These are phyloP conservation scores for Caenorhabditis drosophilae DNA, from an alignment of 2,888 invertebrate species.

Conservation along the genomic window DNA sequence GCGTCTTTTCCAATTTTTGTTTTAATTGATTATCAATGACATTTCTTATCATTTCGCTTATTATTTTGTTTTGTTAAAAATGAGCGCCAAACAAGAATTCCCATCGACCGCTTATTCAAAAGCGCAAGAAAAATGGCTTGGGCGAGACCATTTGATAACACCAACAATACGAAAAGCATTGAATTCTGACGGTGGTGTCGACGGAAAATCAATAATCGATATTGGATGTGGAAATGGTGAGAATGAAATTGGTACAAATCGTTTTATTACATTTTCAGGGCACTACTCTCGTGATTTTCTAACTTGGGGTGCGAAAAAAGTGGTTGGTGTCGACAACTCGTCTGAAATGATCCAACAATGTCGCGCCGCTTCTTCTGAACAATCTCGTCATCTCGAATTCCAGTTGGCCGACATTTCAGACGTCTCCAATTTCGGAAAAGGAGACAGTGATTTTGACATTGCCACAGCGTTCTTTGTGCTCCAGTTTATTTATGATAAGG, in stretches of 20 bases:
- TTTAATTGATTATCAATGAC: too few species aligned
- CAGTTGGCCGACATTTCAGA: conserved; percentile 7
- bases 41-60: too few species aligned
- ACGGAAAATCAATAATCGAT: conserved; percentile 17
- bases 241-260: not conserved
- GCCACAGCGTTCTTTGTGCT: conserved; percentile 31
- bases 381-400: not conserved
- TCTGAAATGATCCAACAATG: conserved; percentile 25
- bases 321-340: conserved; percentile 27
- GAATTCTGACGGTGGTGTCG: conserved; percentile 1
- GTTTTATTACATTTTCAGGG: conserved; percentile 16
- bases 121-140: conserved; percentile 36
- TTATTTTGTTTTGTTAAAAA: too few species aligned
- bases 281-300: conserved; percentile 13
- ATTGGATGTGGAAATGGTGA: conserved; percentile 36
- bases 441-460: conserved; percentile 13
- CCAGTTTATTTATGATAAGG: conserved; percentile 29
- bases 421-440: conserved; percentile 17
- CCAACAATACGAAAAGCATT: conserved; percentile 13
- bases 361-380: not conserved
- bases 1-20: too few species aligned
- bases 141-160: conserved; percentile 22
- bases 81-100: too few species aligned
- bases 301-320: conserved; percentile 19
- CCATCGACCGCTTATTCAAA: conserved; percentile 22